A percentile compares a stretch with the other conserved stretches of the same genome.
Evolutionary conservation across 2,888 invertebrate species (phyloP).

Genomic region (Agriopis leucophaearia): DNA sequence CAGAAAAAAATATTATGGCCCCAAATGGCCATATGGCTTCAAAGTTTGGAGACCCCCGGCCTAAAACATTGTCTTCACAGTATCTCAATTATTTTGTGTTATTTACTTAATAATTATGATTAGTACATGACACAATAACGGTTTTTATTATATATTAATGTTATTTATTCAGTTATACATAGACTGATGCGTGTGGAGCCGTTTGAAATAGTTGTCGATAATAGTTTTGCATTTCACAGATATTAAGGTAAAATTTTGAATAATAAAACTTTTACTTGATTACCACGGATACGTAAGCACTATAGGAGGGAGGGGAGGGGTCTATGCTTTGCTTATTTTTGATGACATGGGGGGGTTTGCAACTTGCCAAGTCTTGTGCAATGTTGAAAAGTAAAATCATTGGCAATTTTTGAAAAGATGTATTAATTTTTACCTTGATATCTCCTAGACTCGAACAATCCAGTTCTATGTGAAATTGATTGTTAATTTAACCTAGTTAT

Average conservation of each 20-base stretch:
- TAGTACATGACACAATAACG: conserved; percentile 64
- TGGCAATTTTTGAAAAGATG: no score
- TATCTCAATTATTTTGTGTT: conserved; percentile 43
- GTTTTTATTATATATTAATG: conserved; percentile 40
- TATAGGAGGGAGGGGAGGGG: no score
- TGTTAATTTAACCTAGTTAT: conserved; percentile 29
- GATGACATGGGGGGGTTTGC: no score
- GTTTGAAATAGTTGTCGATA: conserved; percentile 25
- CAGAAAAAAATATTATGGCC: no score
- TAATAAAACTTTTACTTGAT: not conserved
- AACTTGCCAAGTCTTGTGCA: no score
- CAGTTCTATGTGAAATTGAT: conserved; percentile 14
- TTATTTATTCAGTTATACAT: conserved; percentile 49
- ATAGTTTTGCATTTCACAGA: not conserved
- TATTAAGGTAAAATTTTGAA: conserved; percentile 17
- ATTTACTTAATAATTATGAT: conserved; percentile 54
- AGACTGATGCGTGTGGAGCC: conserved; percentile 48
- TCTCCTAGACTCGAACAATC: not conserved
- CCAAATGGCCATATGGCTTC: no score
- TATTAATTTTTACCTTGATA: no score
- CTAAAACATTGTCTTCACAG: conserved; percentile 17
- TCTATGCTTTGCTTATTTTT: no score
- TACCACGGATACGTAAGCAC: no score
- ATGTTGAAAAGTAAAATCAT: no score
- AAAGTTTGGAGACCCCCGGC: no score